Evolutionary conservation across 2,888 invertebrate genomes (phyloP), one percentile per base, ranked within the genome.

Genomic region (Syrphus vitripennis): DNA sequence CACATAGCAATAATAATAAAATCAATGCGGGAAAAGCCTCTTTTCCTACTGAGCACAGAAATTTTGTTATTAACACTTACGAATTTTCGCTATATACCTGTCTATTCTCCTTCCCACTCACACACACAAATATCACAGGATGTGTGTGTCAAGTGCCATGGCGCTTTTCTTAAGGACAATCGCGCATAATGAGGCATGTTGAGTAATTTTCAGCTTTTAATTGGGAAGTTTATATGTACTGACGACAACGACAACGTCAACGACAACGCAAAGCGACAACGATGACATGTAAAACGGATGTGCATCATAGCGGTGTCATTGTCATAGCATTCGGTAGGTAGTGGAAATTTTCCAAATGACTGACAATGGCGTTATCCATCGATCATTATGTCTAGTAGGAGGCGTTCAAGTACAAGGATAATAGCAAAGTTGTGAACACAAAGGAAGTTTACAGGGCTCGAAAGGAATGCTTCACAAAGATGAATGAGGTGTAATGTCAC

Each of bases 141-240:
- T 65, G 45, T 45, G 65, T 65, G 45, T 45, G 65, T 65, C 29
- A 24, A 45, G 45, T 75, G 19, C 67, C 65, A 19, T 40, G 19
- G 65, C 1, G 65, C 24, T 42, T 53, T 75, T 76, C 67, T 59
- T 71, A 70, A 67, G 45, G 65, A 76, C 75, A 80, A 80, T 80
- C 42, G 42, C 65, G 14, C 21, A 71, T 76, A 84, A 80, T 80
- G 80, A 80, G 70, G 57, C 63, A 79, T 65, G 50, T 19, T 31
- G 61, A 74, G 71, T 79, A 50, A 74, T 80, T 80, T 59, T 65
- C 55, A 65, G 42, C 53, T 80, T 80, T 61, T 80, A 84, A 84
- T 84, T 84, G 75, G 65, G 31, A 74, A 69, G 65, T 65, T 65
- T 65, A 65, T 65, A 63, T 26, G 29, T 31, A 59, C 21, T 16